A percentile compares a stretch with the other conserved stretches of the same genome.
These are phyloP conservation scores for Polypedilum pembai DNA, from an alignment of 1,140 invertebrate species.

Conservation along the genomic window DNA sequence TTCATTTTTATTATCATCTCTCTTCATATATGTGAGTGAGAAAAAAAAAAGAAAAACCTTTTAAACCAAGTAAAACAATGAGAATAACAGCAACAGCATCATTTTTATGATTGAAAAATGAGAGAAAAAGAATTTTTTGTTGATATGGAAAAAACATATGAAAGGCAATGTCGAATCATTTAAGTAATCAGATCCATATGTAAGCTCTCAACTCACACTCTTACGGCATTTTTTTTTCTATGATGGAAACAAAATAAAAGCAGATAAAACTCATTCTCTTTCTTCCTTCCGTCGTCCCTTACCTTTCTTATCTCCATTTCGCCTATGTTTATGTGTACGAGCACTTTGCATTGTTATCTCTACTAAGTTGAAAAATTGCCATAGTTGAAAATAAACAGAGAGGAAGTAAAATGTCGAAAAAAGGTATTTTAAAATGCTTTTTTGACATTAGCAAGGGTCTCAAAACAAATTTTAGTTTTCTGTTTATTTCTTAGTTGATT, in stretches of 20 bases:
- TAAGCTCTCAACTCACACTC: conserved; percentile 20
- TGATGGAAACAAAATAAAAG: conserved; percentile 6
- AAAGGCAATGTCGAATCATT: conserved; percentile 18
- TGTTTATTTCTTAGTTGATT: too few relatives aligned
- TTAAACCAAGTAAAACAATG: conserved; percentile 11
- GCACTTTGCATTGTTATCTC: neutral
- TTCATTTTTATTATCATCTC: conserved; percentile 13
- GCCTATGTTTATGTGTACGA: neutral
- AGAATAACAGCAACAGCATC: neutral
- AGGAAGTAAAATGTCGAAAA: too few relatives aligned
- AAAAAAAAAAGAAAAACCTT: neutral
- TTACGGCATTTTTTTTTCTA: neutral
- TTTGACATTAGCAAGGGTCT: too few relatives aligned
- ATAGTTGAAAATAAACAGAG: neutral
- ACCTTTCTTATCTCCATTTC: conserved; percentile 1
- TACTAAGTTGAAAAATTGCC: neutral
- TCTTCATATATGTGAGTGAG: neutral
- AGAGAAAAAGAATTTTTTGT: neutral
- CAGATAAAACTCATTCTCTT: neutral
- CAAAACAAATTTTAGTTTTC: too few relatives aligned
- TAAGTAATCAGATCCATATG: conserved; percentile 12
- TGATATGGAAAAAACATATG: conserved; percentile 10
- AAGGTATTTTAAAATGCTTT: too few relatives aligned
- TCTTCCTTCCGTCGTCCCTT: neutral
- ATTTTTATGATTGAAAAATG: conserved; percentile 3